Evolutionary conservation across 2,888 invertebrate species (phyloP).

Genomic region (Patella caerulea): DNA sequence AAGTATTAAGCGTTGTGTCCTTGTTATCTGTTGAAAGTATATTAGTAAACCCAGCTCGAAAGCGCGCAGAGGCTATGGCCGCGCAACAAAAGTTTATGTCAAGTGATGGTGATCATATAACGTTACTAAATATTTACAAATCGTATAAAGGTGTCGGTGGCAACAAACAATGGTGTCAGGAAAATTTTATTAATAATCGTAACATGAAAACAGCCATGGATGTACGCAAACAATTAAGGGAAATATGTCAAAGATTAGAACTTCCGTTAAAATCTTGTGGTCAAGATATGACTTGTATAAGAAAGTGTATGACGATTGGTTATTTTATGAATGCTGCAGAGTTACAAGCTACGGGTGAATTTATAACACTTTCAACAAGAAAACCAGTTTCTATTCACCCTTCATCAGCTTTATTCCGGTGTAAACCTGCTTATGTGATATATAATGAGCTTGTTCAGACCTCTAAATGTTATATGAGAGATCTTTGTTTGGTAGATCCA

Average conservation of each 20-base stretch:
- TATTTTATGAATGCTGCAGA: slow-evolving; percentile 90
- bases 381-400: slow-evolving; percentile 88
- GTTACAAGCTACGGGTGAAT: slow-evolving; percentile 81
- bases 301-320: slow-evolving; percentile 86
- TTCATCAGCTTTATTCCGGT: slow-evolving; percentile 82
- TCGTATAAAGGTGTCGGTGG: slow-evolving; percentile 82
- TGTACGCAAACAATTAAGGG: slow-evolving; percentile 84
- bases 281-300: slow-evolving; percentile 70
- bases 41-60: slow-evolving; percentile 82
- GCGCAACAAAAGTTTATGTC: slow-evolving; percentile 85
- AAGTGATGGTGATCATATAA: slow-evolving; percentile 91
- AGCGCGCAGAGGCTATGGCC: slow-evolving; percentile 82
- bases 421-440: slow-evolving; percentile 82
- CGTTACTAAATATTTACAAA: slow-evolving; percentile 88
- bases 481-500: slow-evolving; percentile 83
- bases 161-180: slow-evolving; percentile 85
- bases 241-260: slow-evolving; percentile 79
- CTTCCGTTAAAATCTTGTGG: slow-evolving; percentile 79
- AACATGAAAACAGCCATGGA: slow-evolving; percentile 87
- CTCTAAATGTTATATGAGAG: slow-evolving; percentile 82
- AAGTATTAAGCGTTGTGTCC: slow-evolving; percentile 86
- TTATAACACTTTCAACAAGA: slow-evolving; percentile 78
- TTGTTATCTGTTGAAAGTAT: slow-evolving; percentile 90
- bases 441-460: slow-evolving; percentile 93
- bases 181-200: slow-evolving; percentile 87